Conservation (phyloP, 1,140 invertebrate species). For the Centruroides sculpturatus region DNA sequence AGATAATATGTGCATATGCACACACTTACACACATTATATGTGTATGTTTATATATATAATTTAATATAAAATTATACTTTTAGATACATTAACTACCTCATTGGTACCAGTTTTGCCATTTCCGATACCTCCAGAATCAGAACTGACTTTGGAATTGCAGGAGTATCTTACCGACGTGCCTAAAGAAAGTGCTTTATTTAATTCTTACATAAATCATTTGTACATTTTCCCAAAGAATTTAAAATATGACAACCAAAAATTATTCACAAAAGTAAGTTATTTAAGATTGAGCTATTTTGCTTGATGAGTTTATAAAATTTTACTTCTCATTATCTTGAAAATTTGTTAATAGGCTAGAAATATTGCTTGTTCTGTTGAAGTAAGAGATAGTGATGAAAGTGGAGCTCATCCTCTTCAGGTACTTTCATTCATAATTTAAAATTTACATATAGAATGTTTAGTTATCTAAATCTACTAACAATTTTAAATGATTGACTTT, state of each 20-base stretch:
- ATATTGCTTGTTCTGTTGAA: slow-evolving; percentile 78
- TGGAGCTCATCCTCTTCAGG: slow-evolving; percentile 46
- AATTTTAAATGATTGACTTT: slow-evolving; percentile 20
- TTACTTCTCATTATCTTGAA: not conserved
- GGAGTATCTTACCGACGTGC: slow-evolving; percentile 51
- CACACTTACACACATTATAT: too few relatives aligned
- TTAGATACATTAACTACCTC: slow-evolving; percentile 64
- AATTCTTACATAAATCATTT: slow-evolving; percentile 70
- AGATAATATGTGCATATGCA: too few relatives aligned
- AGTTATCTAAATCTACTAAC: too few relatives aligned
- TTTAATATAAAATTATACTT: not conserved
- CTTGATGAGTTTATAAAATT: too few relatives aligned
- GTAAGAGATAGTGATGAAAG: slow-evolving; percentile 60
- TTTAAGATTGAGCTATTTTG: too few relatives aligned
- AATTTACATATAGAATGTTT: not conserved
- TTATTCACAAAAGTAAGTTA: slow-evolving; percentile 43
- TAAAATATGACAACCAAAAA: slow-evolving; percentile 87
- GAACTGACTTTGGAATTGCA: slow-evolving; percentile 63
- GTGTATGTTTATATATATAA: too few relatives aligned
- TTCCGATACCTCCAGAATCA: slow-evolving; percentile 51
- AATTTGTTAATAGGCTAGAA: slow-evolving; percentile 48
- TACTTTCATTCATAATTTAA: slow-evolving; percentile 24
- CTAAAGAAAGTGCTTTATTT: slow-evolving; percentile 56
- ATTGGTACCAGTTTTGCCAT: slow-evolving; percentile 62
- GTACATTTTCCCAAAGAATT: slow-evolving; percentile 70